Conservation (phyloP, 2,888 invertebrate genomes). For the Caenorhabditis sp. region DNA sequence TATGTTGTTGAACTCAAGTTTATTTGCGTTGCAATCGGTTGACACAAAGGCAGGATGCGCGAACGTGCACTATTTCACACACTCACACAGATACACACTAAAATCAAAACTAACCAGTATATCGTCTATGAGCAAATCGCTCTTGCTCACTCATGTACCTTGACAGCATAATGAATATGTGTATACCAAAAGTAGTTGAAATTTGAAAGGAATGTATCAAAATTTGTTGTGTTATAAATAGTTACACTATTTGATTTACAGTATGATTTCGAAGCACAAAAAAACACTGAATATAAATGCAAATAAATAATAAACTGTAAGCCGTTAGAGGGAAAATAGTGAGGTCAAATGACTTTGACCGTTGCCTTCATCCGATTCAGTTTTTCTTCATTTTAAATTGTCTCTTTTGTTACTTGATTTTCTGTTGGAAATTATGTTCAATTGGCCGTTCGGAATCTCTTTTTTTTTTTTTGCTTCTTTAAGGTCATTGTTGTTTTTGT, state of each 20-base stretch:
- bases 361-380: not conserved
- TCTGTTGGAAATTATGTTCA: not conserved
- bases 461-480: not conserved
- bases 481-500: not conserved
- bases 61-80: not conserved
- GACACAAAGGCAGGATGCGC: not conserved
- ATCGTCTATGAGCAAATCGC: not conserved
- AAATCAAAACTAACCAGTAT: not conserved
- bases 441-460: not conserved
- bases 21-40: not conserved
- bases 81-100: not conserved
- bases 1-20: constrained; percentile 1
- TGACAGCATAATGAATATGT: not conserved
- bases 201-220: too few relatives aligned
- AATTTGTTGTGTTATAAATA: not conserved
- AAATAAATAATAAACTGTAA: not conserved
- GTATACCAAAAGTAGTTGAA: too few relatives aligned
- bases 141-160: not conserved
- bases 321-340: not conserved
- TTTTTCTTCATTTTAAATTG: not conserved
- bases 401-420: not conserved
- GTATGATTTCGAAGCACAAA: not conserved
- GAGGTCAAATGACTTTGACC: not conserved
- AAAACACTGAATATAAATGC: constrained; percentile 1
- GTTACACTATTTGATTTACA: not conserved